Evolutionary conservation across 2,113 vertebrate genomes (phyloP).

Genomic region (Hemicordylus capensis): DNA sequence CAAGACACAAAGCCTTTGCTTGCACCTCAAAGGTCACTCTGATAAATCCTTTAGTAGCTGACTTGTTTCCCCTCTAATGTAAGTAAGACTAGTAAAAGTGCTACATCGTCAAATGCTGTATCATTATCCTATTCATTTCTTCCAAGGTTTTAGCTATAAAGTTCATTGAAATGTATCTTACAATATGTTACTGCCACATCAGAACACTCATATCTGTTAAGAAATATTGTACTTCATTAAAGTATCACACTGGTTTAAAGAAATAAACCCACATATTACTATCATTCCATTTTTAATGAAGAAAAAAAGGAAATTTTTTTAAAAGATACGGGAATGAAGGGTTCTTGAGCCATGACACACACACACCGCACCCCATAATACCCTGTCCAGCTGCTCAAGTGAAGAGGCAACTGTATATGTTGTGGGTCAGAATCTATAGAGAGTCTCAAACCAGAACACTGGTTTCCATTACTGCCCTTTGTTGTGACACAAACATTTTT

Average conservation of each 20-base stretch:
- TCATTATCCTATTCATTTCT: neutral
- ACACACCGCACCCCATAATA: accelerated
- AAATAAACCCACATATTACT: neutral
- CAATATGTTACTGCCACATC: neutral
- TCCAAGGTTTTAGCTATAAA: constrained; percentile 3
- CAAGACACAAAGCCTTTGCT: neutral
- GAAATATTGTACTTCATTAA: too few relatives aligned
- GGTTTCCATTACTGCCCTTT: accelerated
- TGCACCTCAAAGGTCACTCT: neutral
- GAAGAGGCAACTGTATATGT: neutral
- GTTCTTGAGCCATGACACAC: neutral
- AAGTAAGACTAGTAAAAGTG: neutral
- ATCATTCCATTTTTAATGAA: neutral
- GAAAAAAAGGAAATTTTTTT: neutral
- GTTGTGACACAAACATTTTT: neutral
- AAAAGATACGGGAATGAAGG: neutral
- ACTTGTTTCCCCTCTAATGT: neutral
- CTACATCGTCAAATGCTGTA: accelerated
- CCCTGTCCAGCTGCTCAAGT: neutral
- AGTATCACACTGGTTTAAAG: neutral
- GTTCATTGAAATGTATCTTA: neutral
- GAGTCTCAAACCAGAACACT: neutral
- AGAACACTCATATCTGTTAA: neutral
- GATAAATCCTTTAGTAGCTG: neutral
- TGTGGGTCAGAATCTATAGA: neutral